A percentile compares a stretch with the other conserved stretches of the same genome.
These are phyloP conservation scores for Periophthalmus modestus DNA, from an alignment of 2,113 vertebrate genomes.

Conservation along the genomic window DNA sequence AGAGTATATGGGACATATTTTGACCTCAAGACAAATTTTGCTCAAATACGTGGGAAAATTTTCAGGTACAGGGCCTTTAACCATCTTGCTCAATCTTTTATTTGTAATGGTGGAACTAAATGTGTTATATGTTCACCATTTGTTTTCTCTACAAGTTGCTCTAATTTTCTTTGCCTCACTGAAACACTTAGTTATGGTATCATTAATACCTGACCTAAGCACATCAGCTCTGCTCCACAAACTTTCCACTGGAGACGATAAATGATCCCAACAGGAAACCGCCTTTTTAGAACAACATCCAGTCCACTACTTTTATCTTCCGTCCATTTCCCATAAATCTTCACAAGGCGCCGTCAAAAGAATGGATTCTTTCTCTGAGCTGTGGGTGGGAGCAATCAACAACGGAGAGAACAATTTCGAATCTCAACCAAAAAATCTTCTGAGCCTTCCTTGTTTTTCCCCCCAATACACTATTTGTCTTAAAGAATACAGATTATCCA, in stretches of 20 bases:
- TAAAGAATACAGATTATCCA: no score
- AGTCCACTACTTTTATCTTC: conserved; percentile 8
- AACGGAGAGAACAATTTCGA: neutral
- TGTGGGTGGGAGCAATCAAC: conserved; percentile 9
- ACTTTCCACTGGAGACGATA: neutral
- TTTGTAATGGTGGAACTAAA: neutral
- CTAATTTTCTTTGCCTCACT: neutral
- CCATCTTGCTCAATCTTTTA: neutral
- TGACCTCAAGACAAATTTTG: no score
- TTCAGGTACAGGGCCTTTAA: neutral
- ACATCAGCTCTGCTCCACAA: conserved; percentile 6
- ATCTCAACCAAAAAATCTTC: neutral
- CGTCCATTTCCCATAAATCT: conserved; percentile 12
- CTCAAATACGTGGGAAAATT: neutral
- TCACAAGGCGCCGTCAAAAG: neutral
- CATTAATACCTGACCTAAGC: neutral
- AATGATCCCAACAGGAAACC: neutral
- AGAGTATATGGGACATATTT: no score
- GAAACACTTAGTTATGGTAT: neutral
- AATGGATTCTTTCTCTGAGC: neutral
- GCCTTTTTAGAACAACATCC: neutral
- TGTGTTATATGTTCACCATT: neutral
- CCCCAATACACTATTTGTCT: neutral
- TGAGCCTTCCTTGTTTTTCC: neutral
- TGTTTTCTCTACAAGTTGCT: neutral